These are phyloP conservation scores for Rhadina sibilatrix DNA, from an alignment of 2,113 vertebrate species.

Conservation along the genomic window DNA sequence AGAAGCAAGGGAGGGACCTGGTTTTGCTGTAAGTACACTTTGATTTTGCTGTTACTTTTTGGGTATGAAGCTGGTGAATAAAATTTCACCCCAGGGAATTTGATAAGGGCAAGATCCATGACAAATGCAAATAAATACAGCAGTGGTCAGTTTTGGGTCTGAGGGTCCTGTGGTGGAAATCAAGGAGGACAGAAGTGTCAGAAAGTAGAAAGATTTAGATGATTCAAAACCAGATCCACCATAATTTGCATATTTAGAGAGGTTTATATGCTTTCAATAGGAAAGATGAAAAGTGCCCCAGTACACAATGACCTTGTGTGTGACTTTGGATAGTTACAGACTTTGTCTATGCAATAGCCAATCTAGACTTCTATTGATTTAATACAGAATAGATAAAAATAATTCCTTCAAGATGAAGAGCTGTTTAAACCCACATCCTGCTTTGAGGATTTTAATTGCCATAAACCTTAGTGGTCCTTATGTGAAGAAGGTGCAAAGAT, in stretches of 20 bases:
- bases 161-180: not conserved
- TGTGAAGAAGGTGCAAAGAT: not conserved
- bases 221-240: not conserved
- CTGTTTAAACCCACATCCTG: not conserved
- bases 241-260: not conserved
- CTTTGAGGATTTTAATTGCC: not conserved
- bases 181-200: not conserved
- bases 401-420: not conserved
- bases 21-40: rapidly evolving
- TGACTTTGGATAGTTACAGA: not conserved
- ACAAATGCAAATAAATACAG: not conserved
- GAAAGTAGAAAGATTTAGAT: not conserved
- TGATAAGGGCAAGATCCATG: not conserved
- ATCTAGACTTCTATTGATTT: not conserved
- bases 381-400: not conserved
- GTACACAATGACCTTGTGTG: not conserved
- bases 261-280: not conserved
- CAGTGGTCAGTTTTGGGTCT: not conserved
- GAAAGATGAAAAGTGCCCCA: not conserved
- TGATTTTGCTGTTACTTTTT: not conserved
- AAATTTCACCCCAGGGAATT: not conserved
- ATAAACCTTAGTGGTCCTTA: not conserved
- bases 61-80: not conserved
- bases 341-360: not conserved
- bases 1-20: not conserved